Base-by-base conservation (phyloP, 2,113 vertebrate species). In the Mus pahari region DNA sequence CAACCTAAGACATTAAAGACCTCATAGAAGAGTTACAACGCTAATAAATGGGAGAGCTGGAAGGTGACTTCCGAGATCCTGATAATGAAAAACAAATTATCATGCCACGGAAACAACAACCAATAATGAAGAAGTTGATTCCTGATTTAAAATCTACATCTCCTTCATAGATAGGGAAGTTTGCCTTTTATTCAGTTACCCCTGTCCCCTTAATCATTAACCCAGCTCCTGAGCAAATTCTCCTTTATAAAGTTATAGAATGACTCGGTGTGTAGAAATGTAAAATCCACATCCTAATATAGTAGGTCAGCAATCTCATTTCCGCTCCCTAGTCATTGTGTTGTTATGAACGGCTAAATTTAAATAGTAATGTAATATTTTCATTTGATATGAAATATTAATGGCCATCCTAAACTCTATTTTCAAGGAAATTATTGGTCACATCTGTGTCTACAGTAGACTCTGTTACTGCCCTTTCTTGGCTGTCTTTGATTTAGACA, bases 341-440 rank as follows among this genome's bases (percentile, higher is more conserved):
- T 91, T 75, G 92, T 94, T 60, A 87, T 62, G 70, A 90, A 81
- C 42, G 74, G 83, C 45, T 84, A 89, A 78, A 92, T 97, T 96
- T 96, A 97, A 96, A 96, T 94, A 91, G 94, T 28, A 92, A 94
- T 91, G 86, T 68, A 73, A 92, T 91, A 91, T 92, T 97, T 96
- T 95, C 95, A 91, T 93, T 87, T 71, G 93, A 24, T 87, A 97
- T 97, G 90, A 97, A 97, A 98, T 95, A 98, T 98, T 97, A 90
- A 97, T 96, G 55, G 50, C 45, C 48, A 87, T 89, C 64, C 91
- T 87, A 78, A 97, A 93, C 93, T 94, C 19, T 68, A 89, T 94
- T 97, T 95, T 94, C 90, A 84, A 95, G 83, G 95, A 96, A 96
- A 96, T 96, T 79, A 96, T 79, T 91, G 95, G 94, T 62, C 87